Evolutionary conservation across 2,888 invertebrate genomes (phyloP), one percentile per base, ranked within the genome.

Genomic region (Odontocolon sp.): DNA sequence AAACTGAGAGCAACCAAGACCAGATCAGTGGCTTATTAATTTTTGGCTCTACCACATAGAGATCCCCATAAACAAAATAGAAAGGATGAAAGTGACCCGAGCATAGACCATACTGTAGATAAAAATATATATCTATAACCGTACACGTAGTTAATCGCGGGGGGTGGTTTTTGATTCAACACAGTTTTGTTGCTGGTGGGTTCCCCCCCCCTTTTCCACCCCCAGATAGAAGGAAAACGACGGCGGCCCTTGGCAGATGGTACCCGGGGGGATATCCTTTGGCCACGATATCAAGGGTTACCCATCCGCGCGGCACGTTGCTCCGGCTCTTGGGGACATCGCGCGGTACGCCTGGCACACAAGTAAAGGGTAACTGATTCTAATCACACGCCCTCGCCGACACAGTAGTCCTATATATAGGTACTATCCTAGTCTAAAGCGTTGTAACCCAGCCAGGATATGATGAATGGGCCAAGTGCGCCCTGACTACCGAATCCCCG

Each of bases 321-420:
- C 59, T 50, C 42, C 52, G 64, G 26, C 69, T 69, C 75, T 59
- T 42, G 74, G 77, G 72, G 73, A 77, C 77, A 66, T 28, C 50
- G 56, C 36, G 61, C 61, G 9, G 42, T 42, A 54, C 64, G 33
- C 45, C 31, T 59, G 26, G 23, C 57, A 45, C 69, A 57, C 86
- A 86, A 88, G 87, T 88, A 89, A 89, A 89, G 89, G 89, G 88
- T 89, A 89, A 89, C 89, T 89, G 89, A 89, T 89, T 89, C 89
- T 88, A 89, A 89, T 89, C 89, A 87, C 88, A 87, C 86, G 85
- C 87, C 86, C 88, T 87, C 87, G 81, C 71, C n/a, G n/a, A n/a
- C 38, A 54, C 45, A 21, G 82, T 80, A 79, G 74, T 38, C 57
- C 40, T 67, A 71, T 50, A 72, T 57, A 73, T 50, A 74, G 67